These are phyloP conservation scores for Cistogaster globosa DNA, from an alignment of 2,888 invertebrate species.

Conservation along the genomic window DNA sequence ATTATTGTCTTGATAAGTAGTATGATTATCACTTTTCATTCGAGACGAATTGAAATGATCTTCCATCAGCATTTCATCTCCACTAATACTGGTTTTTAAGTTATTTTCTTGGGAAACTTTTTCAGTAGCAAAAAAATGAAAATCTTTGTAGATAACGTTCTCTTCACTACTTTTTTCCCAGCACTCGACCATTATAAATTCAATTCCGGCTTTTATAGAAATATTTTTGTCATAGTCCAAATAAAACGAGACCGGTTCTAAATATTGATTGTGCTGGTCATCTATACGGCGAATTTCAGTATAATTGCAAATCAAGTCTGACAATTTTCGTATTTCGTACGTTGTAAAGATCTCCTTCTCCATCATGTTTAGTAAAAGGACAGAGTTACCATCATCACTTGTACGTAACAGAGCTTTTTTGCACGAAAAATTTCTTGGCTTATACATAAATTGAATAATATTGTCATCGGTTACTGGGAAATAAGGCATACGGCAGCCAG, in stretches of 20 bases:
- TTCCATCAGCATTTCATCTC: background rate
- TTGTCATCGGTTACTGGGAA: constrained; percentile 80
- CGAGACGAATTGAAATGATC: background rate
- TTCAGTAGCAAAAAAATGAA: constrained; percentile 83
- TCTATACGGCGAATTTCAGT: constrained; percentile 76
- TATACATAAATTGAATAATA: constrained; percentile 79
- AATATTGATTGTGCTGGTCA: constrained; percentile 76
- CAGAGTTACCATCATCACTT: constrained; percentile 73
- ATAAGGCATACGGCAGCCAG: constrained; percentile 82
- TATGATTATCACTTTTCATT: constrained; percentile 24
- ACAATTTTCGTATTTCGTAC: constrained; percentile 77
- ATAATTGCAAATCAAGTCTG: constrained; percentile 78
- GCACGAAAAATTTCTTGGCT: constrained; percentile 77
- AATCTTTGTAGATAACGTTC: constrained; percentile 86
- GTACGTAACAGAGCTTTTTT: constrained; percentile 76
- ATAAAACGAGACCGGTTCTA: constrained; percentile 72
- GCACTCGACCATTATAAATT: constrained; percentile 89
- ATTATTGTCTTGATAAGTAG: constrained; percentile 34
- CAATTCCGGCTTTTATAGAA: constrained; percentile 80
- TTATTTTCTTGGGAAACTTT: background rate
- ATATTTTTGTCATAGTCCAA: constrained; percentile 72
- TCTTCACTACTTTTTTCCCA: constrained; percentile 79
- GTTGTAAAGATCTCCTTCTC: constrained; percentile 74
- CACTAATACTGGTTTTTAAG: background rate
- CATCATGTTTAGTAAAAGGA: constrained; percentile 77